These are phyloP conservation scores for Itoplectis maculator DNA, from an alignment of 2,888 invertebrate genomes.

Conservation along the genomic window DNA sequence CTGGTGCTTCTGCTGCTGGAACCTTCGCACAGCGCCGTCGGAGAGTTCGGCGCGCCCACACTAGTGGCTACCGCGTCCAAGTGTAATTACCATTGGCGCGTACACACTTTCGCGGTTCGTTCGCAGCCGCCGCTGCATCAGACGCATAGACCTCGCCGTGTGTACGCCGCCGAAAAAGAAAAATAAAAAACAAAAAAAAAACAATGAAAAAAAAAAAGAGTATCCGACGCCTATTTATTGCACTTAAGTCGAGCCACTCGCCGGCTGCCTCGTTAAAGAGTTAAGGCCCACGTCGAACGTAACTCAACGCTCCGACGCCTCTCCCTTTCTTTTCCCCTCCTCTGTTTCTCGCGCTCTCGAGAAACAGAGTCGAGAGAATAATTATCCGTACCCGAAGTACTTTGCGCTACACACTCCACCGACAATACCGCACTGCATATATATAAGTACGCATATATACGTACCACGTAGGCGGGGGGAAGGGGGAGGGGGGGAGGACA, in stretches of 20 bases:
- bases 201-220: slow-evolving; percentile 40
- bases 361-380: slow-evolving; percentile 46
- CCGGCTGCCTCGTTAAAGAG: slow-evolving; percentile 68
- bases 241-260: slow-evolving; percentile 60
- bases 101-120: slow-evolving; percentile 11
- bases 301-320: slow-evolving; percentile 64
- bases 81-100: slow-evolving; percentile 37
- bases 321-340: slow-evolving; percentile 46
- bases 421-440: too few relatives aligned
- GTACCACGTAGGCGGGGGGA: too few relatives aligned
- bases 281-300: slow-evolving; percentile 65
- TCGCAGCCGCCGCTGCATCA: not conserved
- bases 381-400: slow-evolving; percentile 49
- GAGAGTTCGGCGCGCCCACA: slow-evolving; percentile 36
- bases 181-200: too few relatives aligned
- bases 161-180: too few relatives aligned
- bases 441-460: not conserved
- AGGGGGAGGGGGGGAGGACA: too few relatives aligned
- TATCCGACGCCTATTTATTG: slow-evolving; percentile 66
- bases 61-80: slow-evolving; percentile 29
- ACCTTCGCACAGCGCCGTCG: too few relatives aligned
- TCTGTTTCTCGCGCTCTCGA: slow-evolving; percentile 4
- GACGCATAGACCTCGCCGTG: not conserved
- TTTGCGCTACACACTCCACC: slow-evolving; percentile 26
- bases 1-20: too few relatives aligned